Conservation (phyloP, 2,797 vertebrate species). For the Knipowitschia caucasica region DNA sequence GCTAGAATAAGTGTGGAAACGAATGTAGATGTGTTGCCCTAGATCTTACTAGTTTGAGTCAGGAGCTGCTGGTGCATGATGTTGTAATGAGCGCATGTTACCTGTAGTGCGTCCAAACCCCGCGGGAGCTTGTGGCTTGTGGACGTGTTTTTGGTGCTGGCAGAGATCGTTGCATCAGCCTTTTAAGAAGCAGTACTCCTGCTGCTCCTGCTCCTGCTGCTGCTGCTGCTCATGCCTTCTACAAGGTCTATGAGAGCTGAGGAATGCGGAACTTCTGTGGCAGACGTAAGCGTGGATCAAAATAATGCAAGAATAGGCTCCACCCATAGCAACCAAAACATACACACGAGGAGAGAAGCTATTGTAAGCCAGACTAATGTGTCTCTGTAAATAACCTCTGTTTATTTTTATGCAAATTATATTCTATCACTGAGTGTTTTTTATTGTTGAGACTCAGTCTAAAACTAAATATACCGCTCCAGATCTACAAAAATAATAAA, state of each 20-base stretch:
- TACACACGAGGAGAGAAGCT: conserved; percentile 57
- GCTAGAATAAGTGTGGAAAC: no score
- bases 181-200: conserved; percentile 83
- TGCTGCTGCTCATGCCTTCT: no score
- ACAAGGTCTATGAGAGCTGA: conserved; percentile 76
- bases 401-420: conserved; percentile 18
- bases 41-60: neutral
- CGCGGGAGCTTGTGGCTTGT: conserved; percentile 22
- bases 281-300: conserved; percentile 82
- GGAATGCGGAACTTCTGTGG: conserved; percentile 90
- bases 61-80: neutral
- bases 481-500: no score
- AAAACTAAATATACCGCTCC: no score
- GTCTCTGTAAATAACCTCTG: conserved; percentile 6
- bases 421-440: neutral
- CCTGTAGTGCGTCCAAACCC: conserved; percentile 65
- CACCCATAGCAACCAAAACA: conserved; percentile 72
- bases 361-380: conserved; percentile 27
- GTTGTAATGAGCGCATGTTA: conserved; percentile 15
- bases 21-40: no score
- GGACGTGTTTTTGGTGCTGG: conserved; percentile 54
- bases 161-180: conserved; percentile 88
- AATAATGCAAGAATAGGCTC: conserved; percentile 62
- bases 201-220: no score
- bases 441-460: no score